Conservation (phyloP, 2,797 vertebrate genomes). For the Hydrocynus forskahlii region DNA sequence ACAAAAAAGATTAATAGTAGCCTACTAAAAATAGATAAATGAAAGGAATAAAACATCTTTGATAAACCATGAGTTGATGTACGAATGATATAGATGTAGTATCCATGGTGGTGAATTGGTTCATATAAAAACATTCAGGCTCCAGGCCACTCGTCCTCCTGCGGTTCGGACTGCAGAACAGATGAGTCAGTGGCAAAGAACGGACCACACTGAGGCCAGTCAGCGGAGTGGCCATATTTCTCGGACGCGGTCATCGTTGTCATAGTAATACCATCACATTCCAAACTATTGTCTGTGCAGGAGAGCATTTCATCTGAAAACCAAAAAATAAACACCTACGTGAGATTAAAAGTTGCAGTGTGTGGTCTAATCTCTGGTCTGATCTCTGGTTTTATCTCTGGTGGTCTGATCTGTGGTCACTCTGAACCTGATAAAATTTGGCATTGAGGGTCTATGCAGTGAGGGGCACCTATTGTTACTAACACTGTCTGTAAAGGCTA, state of each 20-base stretch:
- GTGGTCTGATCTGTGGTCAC: background rate
- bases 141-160: constrained; percentile 43
- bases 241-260: background rate
- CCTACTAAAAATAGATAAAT: background rate
- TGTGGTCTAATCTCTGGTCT: background rate
- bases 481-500: background rate
- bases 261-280: background rate
- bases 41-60: background rate
- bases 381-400: background rate
- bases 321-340: background rate
- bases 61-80: background rate
- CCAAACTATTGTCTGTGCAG: background rate
- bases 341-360: background rate
- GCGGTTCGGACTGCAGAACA: constrained; percentile 9
- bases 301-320: background rate
- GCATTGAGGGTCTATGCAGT: background rate
- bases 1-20: background rate
- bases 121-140: background rate
- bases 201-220: background rate
- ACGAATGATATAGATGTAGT: background rate
- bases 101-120: background rate
- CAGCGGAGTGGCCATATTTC: background rate
- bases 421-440: background rate
- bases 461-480: background rate
- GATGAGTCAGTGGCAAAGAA: background rate